These are phyloP conservation scores for Calameuta filiformis DNA, from an alignment of 2,888 invertebrate genomes.

Conservation along the genomic window DNA sequence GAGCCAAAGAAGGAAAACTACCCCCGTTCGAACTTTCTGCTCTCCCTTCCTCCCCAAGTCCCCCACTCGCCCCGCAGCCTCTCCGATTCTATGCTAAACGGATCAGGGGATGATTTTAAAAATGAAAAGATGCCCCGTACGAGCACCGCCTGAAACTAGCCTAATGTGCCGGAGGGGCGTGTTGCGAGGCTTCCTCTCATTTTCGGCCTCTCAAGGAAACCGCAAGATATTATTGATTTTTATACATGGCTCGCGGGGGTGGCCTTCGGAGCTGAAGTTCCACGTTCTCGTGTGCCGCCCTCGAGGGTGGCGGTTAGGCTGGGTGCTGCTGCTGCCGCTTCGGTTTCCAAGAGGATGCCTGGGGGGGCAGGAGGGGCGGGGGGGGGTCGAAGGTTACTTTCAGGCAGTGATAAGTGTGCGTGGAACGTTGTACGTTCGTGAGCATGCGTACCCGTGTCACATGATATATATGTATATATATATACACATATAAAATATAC, in stretches of 20 bases:
- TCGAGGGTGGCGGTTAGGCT: background rate
- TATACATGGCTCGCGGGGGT: conserved; percentile 47
- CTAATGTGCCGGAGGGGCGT: no score
- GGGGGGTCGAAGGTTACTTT: background rate
- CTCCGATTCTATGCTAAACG: conserved; percentile 19
- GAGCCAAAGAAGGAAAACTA: no score
- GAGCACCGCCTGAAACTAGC: conserved; percentile 21
- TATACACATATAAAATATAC: background rate
- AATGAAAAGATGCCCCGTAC: background rate
- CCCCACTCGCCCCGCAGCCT: background rate
- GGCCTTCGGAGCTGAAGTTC: conserved; percentile 31
- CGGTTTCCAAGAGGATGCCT: conserved; percentile 5
- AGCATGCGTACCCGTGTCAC: conserved; percentile 27
- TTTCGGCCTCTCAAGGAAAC: conserved; percentile 59
- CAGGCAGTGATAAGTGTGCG: conserved; percentile 14
- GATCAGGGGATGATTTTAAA: no score
- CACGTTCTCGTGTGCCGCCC: background rate
- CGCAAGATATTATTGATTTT: conserved; percentile 66
- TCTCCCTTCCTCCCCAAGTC: conserved; percentile 16
- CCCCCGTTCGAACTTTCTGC: no score
- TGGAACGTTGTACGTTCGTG: conserved; percentile 27
- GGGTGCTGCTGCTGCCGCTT: conserved; percentile 13
- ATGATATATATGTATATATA: background rate
- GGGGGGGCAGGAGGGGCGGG: background rate
- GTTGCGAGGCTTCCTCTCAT: conserved; percentile 21